These are phyloP conservation scores for Iselma pallidipennis DNA, from an alignment of 2,888 invertebrate species.

Conservation along the genomic window DNA sequence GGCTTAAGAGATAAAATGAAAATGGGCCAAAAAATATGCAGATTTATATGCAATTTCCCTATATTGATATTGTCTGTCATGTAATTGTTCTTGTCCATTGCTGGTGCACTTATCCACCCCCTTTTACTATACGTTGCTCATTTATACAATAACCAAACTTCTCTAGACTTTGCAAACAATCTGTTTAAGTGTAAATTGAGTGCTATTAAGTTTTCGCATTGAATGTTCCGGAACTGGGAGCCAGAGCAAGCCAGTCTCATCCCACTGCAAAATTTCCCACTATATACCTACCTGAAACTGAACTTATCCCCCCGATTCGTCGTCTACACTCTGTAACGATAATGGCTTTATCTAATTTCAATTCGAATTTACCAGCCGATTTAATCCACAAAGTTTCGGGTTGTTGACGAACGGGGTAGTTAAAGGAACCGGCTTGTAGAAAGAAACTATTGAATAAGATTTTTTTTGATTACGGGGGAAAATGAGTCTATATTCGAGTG, in stretches of 20 bases:
- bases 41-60: no score
- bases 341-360: conserved; percentile 17
- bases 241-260: conserved; percentile 5
- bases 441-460: neutral
- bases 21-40: no score
- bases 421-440: neutral
- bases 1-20: neutral
- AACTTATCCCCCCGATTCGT: conserved; percentile 12
- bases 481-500: neutral
- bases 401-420: neutral
- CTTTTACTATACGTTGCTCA: neutral
- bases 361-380: conserved; percentile 11
- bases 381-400: neutral
- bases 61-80: no score
- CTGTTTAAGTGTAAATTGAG: conserved; percentile 16
- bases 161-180: conserved; percentile 10
- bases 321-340: neutral
- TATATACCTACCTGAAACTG: neutral
- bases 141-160: conserved; percentile 10
- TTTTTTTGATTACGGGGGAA: no score
- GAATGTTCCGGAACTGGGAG: conserved; percentile 4
- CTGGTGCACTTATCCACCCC: no score
- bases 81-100: no score
- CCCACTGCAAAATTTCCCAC: neutral
- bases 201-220: conserved; percentile 6